A percentile compares a stretch with the other conserved stretches of the same genome.
phyloP scores from a whole-genome alignment of 1,140 invertebrate genomes.

The Drosophila suzukii region DNA sequence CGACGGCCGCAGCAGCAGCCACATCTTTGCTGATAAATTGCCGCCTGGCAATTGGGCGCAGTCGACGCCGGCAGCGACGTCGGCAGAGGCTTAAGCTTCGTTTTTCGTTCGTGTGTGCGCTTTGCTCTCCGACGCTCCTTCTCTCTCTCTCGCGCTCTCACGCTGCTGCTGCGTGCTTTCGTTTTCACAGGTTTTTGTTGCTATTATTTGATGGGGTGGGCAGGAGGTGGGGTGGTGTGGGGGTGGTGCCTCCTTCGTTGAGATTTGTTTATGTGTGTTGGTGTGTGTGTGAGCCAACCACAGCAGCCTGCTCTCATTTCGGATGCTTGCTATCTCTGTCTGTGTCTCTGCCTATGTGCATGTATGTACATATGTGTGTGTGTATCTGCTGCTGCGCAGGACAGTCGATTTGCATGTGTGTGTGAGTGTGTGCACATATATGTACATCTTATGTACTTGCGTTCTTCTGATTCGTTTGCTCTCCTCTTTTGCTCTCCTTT shows the following conservation, averaged over 20 bases:
- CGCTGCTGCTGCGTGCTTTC: slow-evolving; percentile 45
- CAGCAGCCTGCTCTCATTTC: slow-evolving; percentile 67
- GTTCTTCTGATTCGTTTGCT: slow-evolving; percentile 81
- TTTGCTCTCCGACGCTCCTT: neutral
- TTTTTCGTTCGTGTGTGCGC: slow-evolving; percentile 23
- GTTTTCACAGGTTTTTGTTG: slow-evolving; percentile 44
- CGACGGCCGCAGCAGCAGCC: slow-evolving; percentile 36
- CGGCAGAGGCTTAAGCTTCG: slow-evolving; percentile 32
- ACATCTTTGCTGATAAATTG: slow-evolving; percentile 64
- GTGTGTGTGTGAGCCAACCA: slow-evolving; percentile 64
- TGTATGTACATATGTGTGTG: slow-evolving; percentile 17
- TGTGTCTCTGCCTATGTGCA: slow-evolving; percentile 25
- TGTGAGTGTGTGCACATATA: slow-evolving; percentile 13
- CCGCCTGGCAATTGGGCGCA: slow-evolving; percentile 70
- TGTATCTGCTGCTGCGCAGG: slow-evolving; percentile 78
- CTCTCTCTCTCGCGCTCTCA: slow-evolving; percentile 6
- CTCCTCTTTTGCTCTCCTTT: slow-evolving; percentile 33
- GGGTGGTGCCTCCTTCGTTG: slow-evolving; percentile 29
- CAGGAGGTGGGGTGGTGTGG: neutral
- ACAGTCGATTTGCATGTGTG: slow-evolving; percentile 51
- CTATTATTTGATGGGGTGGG: slow-evolving; percentile 4
- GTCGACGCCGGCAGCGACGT: slow-evolving; percentile 10
- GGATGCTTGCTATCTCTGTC: slow-evolving; percentile 77
- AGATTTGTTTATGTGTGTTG: slow-evolving; percentile 46
- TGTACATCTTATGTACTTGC: slow-evolving; percentile 71